Conservation (phyloP, 2,113 vertebrate genomes). For the Rattus rattus region DNA sequence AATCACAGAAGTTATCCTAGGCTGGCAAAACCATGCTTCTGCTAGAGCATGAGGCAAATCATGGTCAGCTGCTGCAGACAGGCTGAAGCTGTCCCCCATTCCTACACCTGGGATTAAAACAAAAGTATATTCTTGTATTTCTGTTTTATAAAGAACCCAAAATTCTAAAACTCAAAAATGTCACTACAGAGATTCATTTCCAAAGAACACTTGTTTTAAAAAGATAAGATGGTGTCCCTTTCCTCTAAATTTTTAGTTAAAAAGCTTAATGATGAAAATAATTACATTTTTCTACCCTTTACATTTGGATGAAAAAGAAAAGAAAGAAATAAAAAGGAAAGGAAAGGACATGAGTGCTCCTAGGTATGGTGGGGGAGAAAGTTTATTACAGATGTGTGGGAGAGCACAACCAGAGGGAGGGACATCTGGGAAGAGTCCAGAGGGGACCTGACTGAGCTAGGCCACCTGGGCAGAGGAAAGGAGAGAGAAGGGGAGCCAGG, state of each 20-base stretch:
- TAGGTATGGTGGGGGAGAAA: no score
- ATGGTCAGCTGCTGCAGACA: not conserved
- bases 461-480: no score
- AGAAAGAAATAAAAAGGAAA: no score
- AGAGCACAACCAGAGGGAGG: no score
- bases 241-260: conserved; percentile 21
- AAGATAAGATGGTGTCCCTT: not conserved
- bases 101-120: not conserved
- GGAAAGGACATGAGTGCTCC: no score
- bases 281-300: not conserved
- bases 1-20: not conserved
- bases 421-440: no score
- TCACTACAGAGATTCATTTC: not conserved
- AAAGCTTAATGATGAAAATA: conserved; percentile 2
- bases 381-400: no score
- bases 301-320: not conserved
- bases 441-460: no score
- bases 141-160: not conserved
- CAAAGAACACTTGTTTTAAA: not conserved
- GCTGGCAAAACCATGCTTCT: not conserved
- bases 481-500: no score
- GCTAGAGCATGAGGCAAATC: not conserved
- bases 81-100: not conserved
- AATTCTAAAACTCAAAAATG: not conserved
- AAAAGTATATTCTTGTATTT: not conserved